phyloP scores from a whole-genome alignment of 2,797 vertebrate genomes.

The Phoeniculus purpureus region DNA sequence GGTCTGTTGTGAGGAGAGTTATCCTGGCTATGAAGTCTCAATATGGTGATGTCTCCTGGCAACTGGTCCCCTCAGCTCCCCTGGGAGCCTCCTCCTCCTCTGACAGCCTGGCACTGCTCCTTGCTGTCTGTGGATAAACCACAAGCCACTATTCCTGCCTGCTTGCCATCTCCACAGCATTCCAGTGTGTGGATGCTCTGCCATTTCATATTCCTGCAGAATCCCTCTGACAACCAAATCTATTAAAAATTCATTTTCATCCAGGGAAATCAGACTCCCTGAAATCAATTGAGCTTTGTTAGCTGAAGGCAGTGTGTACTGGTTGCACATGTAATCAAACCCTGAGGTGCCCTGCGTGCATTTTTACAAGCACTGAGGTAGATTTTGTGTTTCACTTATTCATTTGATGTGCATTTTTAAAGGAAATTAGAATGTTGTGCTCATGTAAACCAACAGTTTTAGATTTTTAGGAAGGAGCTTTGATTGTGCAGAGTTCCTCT shows the following conservation, averaged over 20 bases:
- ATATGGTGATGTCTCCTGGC: constrained; percentile 11
- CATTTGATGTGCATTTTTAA: constrained; percentile 34
- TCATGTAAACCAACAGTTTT: constrained; percentile 1
- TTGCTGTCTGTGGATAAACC: not conserved
- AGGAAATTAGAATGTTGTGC: constrained; percentile 25
- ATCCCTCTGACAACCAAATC: constrained; percentile 22
- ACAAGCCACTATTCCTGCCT: fast-evolving
- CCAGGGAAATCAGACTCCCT: constrained; percentile 16
- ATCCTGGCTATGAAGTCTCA: not conserved
- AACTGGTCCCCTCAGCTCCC: not conserved
- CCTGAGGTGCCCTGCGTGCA: constrained; percentile 13
- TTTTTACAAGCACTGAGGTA: constrained; percentile 21
- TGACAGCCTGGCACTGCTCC: not conserved
- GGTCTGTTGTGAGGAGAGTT: not conserved
- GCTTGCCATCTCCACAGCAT: not conserved
- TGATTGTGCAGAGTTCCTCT: not conserved
- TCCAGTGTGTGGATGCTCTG: not conserved
- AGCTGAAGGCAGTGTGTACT: constrained; percentile 27
- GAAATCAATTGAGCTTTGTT: constrained; percentile 40
- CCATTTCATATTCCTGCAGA: not conserved
- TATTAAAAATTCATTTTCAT: constrained; percentile 55
- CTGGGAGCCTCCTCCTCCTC: not conserved
- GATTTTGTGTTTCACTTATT: constrained; percentile 32
- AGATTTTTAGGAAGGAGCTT: not conserved
- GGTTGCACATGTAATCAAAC: constrained; percentile 19